A percentile compares a stretch with the other conserved stretches of the same genome.
phyloP scores from a whole-genome alignment of 2,888 invertebrate species.

The Gastrophysa polygoni region DNA sequence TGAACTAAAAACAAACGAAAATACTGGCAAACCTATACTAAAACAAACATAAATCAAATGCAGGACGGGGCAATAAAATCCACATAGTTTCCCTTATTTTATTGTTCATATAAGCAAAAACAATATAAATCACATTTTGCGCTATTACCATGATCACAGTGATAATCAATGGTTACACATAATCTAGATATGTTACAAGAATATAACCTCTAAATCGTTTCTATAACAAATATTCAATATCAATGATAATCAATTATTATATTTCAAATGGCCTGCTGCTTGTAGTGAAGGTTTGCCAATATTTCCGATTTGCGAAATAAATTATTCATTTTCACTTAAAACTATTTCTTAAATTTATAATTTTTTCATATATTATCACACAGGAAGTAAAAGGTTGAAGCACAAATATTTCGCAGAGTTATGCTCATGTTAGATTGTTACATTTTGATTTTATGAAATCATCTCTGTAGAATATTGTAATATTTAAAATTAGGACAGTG shows the following conservation, averaged over 20 bases:
- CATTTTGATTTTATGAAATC: neutral
- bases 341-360: no score
- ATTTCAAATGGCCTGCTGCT: constrained; percentile 40
- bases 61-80: constrained; percentile 36
- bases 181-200: constrained; percentile 33
- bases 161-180: constrained; percentile 15
- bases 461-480: neutral
- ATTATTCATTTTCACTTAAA: constrained; percentile 2
- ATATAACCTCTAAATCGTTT: constrained; percentile 33
- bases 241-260: constrained; percentile 3
- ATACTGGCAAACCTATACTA: constrained; percentile 58
- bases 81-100: constrained; percentile 31
- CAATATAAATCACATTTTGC: constrained; percentile 34
- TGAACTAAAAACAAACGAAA: constrained; percentile 44
- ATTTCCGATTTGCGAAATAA: constrained; percentile 44
- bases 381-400: no score
- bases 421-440: neutral
- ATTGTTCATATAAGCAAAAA: constrained; percentile 37
- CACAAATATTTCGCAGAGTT: neutral
- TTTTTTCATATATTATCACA: no score
- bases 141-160: constrained; percentile 25
- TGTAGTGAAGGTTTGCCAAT: constrained; percentile 63
- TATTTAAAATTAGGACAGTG: no score
- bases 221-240: constrained; percentile 6
- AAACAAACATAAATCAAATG: constrained; percentile 42